Evolutionary conservation across 2,888 invertebrate species (phyloP).

Genomic region (Polyommatus iphigenia): DNA sequence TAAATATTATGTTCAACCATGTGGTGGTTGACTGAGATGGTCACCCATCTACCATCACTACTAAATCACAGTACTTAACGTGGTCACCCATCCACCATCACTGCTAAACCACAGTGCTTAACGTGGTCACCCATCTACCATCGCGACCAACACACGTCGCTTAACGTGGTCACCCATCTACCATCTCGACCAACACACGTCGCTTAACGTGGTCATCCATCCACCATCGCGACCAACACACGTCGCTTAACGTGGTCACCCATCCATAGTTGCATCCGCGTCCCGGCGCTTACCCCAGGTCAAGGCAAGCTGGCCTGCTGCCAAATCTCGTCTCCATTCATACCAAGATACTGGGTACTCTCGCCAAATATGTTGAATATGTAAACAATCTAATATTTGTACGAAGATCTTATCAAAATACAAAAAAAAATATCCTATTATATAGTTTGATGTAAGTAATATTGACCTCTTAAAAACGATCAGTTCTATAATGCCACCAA

Average conservation of each 20-base stretch:
- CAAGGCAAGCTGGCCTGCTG: constrained; percentile 34
- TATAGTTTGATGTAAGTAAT: no score
- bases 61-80: neutral
- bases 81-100: neutral
- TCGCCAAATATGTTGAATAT: neutral
- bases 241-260: neutral
- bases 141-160: neutral
- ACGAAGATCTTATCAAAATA: neutral
- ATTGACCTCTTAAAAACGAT: no score
- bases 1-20: no score
- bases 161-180: neutral
- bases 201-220: neutral
- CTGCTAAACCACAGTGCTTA: neutral
- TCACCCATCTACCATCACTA: neutral
- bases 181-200: neutral
- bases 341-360: constrained; percentile 2
- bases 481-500: no score
- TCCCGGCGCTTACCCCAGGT: neutral
- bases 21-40: neutral
- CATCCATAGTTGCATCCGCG: neutral
- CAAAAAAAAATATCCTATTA: neutral
- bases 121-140: neutral
- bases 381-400: neutral
- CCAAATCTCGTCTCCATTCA: constrained; percentile 35
- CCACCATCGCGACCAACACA: neutral